phyloP scores from a whole-genome alignment of 2,113 vertebrate genomes.

The Lepus timidus region DNA sequence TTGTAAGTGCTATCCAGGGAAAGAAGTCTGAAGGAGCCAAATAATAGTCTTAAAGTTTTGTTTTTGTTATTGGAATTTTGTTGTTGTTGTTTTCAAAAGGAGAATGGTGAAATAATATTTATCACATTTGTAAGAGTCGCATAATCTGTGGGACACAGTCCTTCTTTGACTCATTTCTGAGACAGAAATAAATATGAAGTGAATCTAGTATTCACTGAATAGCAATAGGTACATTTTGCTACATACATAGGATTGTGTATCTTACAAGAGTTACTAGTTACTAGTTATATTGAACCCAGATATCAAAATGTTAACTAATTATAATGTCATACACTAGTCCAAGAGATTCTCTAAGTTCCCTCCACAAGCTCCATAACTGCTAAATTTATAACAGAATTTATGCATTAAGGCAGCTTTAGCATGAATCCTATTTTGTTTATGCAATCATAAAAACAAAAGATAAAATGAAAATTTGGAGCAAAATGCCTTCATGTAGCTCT shows the following conservation, averaged over 20 bases:
- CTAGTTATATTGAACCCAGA: background rate
- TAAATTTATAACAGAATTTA: background rate
- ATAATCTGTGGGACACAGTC: background rate
- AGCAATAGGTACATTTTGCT: background rate
- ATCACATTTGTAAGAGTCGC: background rate
- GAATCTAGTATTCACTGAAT: background rate
- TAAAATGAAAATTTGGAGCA: conserved; percentile 9
- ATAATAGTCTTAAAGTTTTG: conserved; percentile 46
- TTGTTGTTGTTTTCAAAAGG: background rate
- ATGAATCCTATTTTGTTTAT: background rate
- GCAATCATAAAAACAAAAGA: conserved; percentile 21
- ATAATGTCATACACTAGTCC: background rate
- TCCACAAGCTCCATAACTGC: background rate
- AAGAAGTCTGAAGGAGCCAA: conserved; percentile 24
- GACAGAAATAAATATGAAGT: conserved; percentile 34
- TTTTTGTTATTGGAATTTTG: conserved; percentile 34
- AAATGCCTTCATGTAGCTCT: conserved; percentile 24
- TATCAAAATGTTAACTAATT: conserved; percentile 33
- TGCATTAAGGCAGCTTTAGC: background rate
- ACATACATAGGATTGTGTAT: background rate
- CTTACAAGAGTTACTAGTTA: background rate
- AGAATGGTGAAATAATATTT: conserved; percentile 51
- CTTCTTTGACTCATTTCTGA: conserved; percentile 19
- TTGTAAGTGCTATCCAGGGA: conserved; percentile 49
- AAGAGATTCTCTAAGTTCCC: background rate